Conservation (phyloP, 2,888 invertebrate species). For the Mimas tiliae region DNA sequence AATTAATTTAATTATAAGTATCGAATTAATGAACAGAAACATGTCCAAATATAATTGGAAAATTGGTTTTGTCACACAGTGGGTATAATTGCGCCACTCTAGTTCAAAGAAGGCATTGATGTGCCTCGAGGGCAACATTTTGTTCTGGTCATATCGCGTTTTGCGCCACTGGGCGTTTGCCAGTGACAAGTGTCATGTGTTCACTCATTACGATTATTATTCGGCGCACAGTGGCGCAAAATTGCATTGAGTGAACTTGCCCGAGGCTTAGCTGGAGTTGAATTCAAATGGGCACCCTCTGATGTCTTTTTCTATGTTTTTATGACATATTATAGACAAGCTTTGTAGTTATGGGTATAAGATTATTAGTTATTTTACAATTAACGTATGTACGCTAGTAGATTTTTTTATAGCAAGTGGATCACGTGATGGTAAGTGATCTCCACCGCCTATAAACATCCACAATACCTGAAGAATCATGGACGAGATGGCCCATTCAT, state of each 20-base stretch:
- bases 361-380: too few relatives aligned
- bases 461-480: too few relatives aligned
- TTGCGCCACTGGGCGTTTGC: constrained; percentile 29
- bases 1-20: not conserved
- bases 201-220: constrained; percentile 28
- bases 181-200: constrained; percentile 31
- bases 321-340: not conserved
- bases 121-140: constrained; percentile 28
- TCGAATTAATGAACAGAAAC: not conserved
- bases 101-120: constrained; percentile 39
- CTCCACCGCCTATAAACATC: too few relatives aligned
- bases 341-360: not conserved
- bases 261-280: not conserved
- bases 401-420: too few relatives aligned
- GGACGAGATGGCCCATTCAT: too few relatives aligned
- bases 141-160: constrained; percentile 27
- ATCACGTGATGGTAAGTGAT: too few relatives aligned
- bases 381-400: too few relatives aligned
- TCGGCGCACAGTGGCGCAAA: constrained; percentile 17
- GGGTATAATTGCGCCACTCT: constrained; percentile 3
- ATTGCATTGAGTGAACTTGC: constrained; percentile 18
- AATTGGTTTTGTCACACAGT: constrained; percentile 11
- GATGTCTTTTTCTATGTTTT: not conserved
- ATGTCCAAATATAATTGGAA: not conserved
- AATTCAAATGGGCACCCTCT: not conserved